Evolutionary conservation across 2,797 vertebrate species (phyloP).

Genomic region (Eupleurogrammus muticus): DNA sequence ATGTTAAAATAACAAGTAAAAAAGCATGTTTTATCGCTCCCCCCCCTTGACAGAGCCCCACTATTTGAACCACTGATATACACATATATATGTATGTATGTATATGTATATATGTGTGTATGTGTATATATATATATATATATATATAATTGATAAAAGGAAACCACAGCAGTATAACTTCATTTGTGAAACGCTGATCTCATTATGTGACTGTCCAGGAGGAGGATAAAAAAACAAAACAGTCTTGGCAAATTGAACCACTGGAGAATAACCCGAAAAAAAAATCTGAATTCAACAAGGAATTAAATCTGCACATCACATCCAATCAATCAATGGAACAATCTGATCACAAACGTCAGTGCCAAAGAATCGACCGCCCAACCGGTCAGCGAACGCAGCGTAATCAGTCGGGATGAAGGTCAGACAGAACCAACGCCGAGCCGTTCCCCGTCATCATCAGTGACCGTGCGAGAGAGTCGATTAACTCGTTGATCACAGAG

Average conservation of each 20-base stretch:
- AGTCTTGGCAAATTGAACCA: background rate
- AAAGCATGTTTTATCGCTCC: too few relatives aligned
- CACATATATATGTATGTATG: too few relatives aligned
- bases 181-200: conserved; percentile 38
- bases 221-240: background rate
- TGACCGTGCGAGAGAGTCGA: conserved; percentile 57
- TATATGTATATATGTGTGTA: too few relatives aligned
- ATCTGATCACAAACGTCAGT: conserved; percentile 59
- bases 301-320: conserved; percentile 29
- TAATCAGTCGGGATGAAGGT: conserved; percentile 72
- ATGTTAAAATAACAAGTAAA: too few relatives aligned
- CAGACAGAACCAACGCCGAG: conserved; percentile 53
- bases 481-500: conserved; percentile 63
- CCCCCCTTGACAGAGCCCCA: too few relatives aligned
- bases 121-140: too few relatives aligned
- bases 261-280: conserved; percentile 11
- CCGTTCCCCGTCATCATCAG: conserved; percentile 62
- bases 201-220: conserved; percentile 40
- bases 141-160: conserved; percentile 15
- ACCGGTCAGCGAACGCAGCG: conserved; percentile 51
- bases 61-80: too few relatives aligned
- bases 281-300: conserved; percentile 4
- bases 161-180: conserved; percentile 55
- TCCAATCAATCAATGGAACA: conserved; percentile 57
- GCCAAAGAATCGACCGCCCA: conserved; percentile 38